Percentiles rank a stretch among this genome's conserved stretches.
These are phyloP conservation scores for Erythrocercus mccallii DNA, from an alignment of 2,113 vertebrate species.

Conservation along the genomic window DNA sequence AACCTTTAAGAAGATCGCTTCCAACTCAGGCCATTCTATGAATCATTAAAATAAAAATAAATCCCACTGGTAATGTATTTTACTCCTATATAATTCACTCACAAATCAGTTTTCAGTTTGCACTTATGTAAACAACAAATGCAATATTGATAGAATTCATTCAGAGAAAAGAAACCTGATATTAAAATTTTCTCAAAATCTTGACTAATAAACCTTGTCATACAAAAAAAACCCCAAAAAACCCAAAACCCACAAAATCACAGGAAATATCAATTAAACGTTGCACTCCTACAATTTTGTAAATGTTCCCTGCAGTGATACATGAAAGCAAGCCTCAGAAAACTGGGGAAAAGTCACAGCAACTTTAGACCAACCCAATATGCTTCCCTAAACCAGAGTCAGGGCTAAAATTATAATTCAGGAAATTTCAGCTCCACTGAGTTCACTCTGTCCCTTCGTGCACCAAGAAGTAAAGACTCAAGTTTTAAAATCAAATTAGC, in stretches of 20 bases:
- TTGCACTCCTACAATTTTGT: background rate
- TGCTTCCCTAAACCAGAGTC: background rate
- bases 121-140: background rate
- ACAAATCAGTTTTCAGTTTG: background rate
- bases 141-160: background rate
- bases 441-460: background rate
- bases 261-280: background rate
- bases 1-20: background rate
- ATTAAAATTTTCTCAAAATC: background rate
- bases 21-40: background rate
- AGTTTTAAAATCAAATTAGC: slow-evolving; percentile 34
- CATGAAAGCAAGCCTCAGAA: background rate
- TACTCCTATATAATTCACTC: background rate
- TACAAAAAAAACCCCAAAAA: background rate
- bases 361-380: background rate
- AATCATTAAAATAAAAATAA: background rate
- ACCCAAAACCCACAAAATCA: background rate
- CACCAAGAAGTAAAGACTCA: background rate
- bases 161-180: background rate
- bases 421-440: background rate
- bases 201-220: background rate
- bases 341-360: background rate
- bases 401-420: background rate
- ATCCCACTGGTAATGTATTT: background rate
- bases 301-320: background rate